Conservation (phyloP, 2,888 invertebrate genomes). For the Ophion ventricosus region DNA sequence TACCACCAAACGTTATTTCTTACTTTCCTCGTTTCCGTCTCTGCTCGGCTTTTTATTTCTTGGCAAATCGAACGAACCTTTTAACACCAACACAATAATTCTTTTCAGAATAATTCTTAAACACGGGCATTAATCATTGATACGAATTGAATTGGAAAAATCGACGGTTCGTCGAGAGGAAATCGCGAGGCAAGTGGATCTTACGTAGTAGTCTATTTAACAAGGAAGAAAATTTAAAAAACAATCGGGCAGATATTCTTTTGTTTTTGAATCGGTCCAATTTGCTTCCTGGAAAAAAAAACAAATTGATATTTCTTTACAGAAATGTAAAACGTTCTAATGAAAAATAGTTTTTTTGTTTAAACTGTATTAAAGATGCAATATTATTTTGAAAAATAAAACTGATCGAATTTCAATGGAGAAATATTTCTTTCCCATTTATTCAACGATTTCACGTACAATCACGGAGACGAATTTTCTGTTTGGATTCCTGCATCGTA, state of each 20-base stretch:
- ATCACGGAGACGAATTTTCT: neutral
- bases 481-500: neutral
- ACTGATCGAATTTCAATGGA: neutral
- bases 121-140: neutral
- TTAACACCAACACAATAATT: neutral
- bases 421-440: neutral
- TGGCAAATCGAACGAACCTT: neutral
- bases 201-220: neutral
- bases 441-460: neutral
- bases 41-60: neutral
- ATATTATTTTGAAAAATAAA: too few species aligned
- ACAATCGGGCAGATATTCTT: neutral
- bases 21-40: neutral
- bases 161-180: neutral
- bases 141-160: neutral
- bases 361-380: too few species aligned
- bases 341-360: too few species aligned
- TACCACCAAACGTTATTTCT: neutral
- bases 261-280: neutral
- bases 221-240: constrained; percentile 4
- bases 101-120: neutral
- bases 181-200: constrained; percentile 1
- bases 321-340: too few species aligned
- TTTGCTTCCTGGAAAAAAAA: neutral
- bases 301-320: too few species aligned